phyloP scores from a whole-genome alignment of 1,140 invertebrate genomes.

The Eurytemora carolleeae region DNA sequence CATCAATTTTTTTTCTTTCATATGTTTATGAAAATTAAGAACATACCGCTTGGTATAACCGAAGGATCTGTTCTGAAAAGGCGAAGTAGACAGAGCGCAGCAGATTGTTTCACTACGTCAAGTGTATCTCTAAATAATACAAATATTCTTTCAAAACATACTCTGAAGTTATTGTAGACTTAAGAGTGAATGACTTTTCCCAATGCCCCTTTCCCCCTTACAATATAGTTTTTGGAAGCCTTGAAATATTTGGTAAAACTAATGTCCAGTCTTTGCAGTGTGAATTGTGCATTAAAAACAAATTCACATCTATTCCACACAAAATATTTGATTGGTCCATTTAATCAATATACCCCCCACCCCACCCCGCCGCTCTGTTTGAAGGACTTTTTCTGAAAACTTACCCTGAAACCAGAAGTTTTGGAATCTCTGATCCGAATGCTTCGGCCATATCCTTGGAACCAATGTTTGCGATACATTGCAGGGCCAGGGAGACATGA shows the following conservation, averaged over 20 bases:
- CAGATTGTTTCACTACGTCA: constrained; percentile 98
- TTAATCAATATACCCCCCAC: no score
- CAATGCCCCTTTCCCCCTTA: not conserved
- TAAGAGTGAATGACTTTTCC: no score
- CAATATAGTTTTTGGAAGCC: not conserved
- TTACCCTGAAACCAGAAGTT: constrained; percentile 87
- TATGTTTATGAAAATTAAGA: no score
- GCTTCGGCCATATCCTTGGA: constrained; percentile 99
- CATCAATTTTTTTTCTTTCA: no score
- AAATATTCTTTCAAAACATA: constrained; percentile 1
- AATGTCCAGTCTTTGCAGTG: no score
- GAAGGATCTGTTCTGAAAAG: constrained; percentile 79
- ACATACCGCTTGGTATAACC: constrained; percentile 70
- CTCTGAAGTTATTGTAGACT: not conserved
- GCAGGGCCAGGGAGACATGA: constrained; percentile 94
- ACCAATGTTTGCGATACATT: constrained; percentile 99
- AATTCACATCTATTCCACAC: no score
- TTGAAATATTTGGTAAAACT: not conserved
- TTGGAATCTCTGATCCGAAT: constrained; percentile 93
- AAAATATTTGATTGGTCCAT: no score
- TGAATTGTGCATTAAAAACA: no score
- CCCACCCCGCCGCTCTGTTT: no score
- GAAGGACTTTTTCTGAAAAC: no score
- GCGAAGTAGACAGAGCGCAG: constrained; percentile 81
- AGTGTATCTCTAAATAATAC: constrained; percentile 66